A percentile compares a stretch with the other conserved stretches of the same genome.
phyloP scores from a whole-genome alignment of 2,888 invertebrate genomes.

The Sympetrum striolatum region DNA sequence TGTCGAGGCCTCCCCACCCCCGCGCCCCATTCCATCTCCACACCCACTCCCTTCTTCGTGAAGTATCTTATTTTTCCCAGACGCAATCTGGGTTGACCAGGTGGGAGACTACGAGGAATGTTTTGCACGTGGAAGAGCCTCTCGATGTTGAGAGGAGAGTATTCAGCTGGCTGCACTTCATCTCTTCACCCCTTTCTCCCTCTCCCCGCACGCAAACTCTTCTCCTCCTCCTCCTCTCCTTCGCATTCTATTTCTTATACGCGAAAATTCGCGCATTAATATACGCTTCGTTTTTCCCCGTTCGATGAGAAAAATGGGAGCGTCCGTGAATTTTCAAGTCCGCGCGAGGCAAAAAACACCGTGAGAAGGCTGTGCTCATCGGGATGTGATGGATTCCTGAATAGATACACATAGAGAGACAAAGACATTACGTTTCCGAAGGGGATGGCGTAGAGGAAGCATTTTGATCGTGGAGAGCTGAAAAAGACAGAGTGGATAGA shows the following conservation, averaged over 20 bases:
- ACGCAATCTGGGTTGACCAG: conserved; percentile 43
- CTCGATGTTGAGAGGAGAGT: conserved; percentile 3
- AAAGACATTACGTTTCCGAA: too few species aligned
- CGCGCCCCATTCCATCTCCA: conserved; percentile 11
- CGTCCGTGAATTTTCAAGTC: too few species aligned
- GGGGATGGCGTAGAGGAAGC: too few species aligned
- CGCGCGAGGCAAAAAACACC: background rate
- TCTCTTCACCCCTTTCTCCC: background rate
- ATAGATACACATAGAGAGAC: background rate
- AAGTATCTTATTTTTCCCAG: conserved; percentile 40
- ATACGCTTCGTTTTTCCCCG: background rate
- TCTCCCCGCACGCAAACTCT: background rate
- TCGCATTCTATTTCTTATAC: background rate
- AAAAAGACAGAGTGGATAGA: too few species aligned
- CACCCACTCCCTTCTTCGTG: background rate
- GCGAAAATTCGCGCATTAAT: background rate
- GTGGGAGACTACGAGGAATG: conserved; percentile 41
- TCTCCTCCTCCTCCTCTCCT: background rate
- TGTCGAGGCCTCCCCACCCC: background rate
- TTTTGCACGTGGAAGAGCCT: conserved; percentile 37
- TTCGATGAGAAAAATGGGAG: background rate
- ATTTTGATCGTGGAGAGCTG: too few species aligned
- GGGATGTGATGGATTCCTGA: background rate
- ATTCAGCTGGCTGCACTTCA: background rate
- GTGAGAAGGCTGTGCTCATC: background rate